Base-by-base conservation (phyloP, 2,888 invertebrate species). In the Epinotia bilunana region DNA sequence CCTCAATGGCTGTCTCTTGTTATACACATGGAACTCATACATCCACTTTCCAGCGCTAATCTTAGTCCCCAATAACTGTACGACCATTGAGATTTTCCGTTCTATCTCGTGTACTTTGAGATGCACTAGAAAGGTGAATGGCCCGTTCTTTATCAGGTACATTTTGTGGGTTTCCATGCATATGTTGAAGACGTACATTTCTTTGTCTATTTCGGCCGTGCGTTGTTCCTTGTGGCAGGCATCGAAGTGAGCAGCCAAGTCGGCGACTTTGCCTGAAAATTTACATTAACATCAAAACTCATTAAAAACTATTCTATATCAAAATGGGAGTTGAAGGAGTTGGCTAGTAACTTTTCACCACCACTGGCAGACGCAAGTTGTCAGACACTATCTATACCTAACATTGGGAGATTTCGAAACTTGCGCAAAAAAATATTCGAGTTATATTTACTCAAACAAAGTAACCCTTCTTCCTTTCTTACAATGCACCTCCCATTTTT, bases 21-120 rank as follows among this genome's bases (percentile, higher is more conserved):
- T 88, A 76, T 87, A 93, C 1, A 93, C 74, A 9, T 92, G 89
- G 0, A 93, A 77, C 76, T 92, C 90, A 72, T 91, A 93, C 0
- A 73, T 78, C 93, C 93, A 93, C 78, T 91, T 91, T 0, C 78
- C 70, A 0, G 92, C 91, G 76, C 89, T 88, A 0, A 80, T 53
- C 20, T 81, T 81, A 0, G 90, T 88, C 0, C 92, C 90, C 0
- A 91, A 76, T 0, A 91, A 79, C 69, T 91, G 91, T 0, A 82
- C 84, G 0, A 84, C 77, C 83, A 91, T 87, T 76, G 81, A 90
- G 2, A 92, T 76, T n/a, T 78, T 82, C 2, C 83, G 77, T 0
- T 83, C 73, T 0, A 2, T 0, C n/a, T 78, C 67, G 0, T 86
- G 83, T 0, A 89, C 82, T 77, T 87, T 86, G 0, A 89, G 16